These are phyloP conservation scores for Siderastrea radians DNA, from an alignment of 92 coral and sea anemone genomes.

Conservation along the genomic window DNA sequence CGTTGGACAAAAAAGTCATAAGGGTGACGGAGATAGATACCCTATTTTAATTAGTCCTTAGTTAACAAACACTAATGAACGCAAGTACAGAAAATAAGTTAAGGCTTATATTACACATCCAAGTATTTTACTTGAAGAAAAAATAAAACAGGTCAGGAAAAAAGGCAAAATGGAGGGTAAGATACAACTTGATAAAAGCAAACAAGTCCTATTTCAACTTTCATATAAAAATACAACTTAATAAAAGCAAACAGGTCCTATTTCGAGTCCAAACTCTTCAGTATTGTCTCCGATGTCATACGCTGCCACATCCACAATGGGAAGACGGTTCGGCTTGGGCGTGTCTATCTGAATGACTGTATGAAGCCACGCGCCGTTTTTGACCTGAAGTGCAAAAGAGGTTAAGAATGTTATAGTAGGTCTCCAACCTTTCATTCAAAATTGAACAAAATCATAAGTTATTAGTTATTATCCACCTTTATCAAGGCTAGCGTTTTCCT, in stretches of 20 bases:
- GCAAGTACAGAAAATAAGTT: slow-evolving; percentile 9
- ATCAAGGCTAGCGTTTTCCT: no score
- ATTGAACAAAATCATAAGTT: not conserved
- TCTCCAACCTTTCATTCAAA: not conserved
- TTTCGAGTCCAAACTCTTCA: slow-evolving; percentile 62
- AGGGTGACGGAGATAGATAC: no score
- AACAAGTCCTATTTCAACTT: slow-evolving; percentile 51
- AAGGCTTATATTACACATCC: slow-evolving; percentile 13
- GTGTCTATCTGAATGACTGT: slow-evolving; percentile 55
- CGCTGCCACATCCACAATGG: slow-evolving; percentile 49
- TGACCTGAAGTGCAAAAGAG: slow-evolving; percentile 10
- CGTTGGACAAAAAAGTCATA: not conserved
- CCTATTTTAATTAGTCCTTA: not conserved
- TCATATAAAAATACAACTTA: not conserved
- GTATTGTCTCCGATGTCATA: slow-evolving; percentile 51
- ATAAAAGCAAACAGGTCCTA: slow-evolving; percentile 59
- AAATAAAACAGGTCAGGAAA: not conserved
- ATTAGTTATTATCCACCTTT: no score
- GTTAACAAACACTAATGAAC: not conserved
- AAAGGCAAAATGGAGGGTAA: not conserved
- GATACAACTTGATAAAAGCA: slow-evolving; percentile 25
- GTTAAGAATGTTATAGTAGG: not conserved
- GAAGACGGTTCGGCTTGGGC: slow-evolving; percentile 56
- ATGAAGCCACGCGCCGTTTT: slow-evolving; percentile 51
- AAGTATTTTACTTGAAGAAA: not conserved